Percentiles rank a stretch among this genome's conserved stretches.
Conservation (phyloP, 2,797 vertebrate genomes). For the Lophotriccus pileatus region DNA sequence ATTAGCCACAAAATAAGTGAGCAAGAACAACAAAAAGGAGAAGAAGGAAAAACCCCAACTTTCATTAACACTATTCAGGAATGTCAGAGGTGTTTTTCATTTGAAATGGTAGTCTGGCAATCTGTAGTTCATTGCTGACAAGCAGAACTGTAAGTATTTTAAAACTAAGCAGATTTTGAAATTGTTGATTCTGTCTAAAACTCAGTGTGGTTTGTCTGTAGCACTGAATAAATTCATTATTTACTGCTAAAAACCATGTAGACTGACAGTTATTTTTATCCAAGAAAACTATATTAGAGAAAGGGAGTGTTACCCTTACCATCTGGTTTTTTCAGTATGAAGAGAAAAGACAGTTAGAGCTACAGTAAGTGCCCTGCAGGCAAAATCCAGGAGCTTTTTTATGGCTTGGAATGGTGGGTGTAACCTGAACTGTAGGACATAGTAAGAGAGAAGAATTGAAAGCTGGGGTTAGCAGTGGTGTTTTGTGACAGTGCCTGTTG, state of each 20-base stretch:
- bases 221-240: slow-evolving; percentile 13
- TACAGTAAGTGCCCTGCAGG: not conserved
- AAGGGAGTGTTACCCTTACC: not conserved
- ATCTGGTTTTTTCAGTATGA: slow-evolving; percentile 7
- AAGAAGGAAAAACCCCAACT: fast-evolving
- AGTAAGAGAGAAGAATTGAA: not conserved
- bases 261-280: not conserved
- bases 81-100: not conserved
- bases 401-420: not conserved
- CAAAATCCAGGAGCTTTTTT: not conserved
- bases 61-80: not conserved
- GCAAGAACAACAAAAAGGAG: not conserved
- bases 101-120: not conserved
- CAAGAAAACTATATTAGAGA: not conserved
- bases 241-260: not conserved
- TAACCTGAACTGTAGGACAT: not conserved
- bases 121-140: not conserved
- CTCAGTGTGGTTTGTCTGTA: not conserved
- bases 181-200: not conserved
- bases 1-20: not conserved
- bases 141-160: not conserved
- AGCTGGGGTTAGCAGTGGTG: not conserved
- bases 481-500: not conserved
- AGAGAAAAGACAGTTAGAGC: not conserved
- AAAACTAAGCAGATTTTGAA: not conserved